Conservation (phyloP, 2,113 vertebrate species). For the Mystacornis crossleyi region DNA sequence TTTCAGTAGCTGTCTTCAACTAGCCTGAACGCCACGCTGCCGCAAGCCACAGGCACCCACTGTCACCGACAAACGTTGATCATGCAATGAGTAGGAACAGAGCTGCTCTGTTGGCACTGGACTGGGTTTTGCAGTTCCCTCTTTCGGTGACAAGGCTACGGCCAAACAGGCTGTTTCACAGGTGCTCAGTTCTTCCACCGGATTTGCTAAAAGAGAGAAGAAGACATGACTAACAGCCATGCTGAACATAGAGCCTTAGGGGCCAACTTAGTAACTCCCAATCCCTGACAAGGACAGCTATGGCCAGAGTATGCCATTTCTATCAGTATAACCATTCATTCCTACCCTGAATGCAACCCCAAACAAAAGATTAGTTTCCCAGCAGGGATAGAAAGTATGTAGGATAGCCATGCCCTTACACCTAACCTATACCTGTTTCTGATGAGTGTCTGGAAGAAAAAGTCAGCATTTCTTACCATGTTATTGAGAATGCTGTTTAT, state of each 20-base stretch:
- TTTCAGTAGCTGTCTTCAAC: not conserved
- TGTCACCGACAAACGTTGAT: not conserved
- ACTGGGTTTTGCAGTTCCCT: not conserved
- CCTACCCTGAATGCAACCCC: not conserved
- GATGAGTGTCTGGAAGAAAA: not conserved
- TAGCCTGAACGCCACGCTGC: not conserved
- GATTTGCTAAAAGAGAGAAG: slow-evolving; percentile 84
- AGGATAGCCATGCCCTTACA: not conserved
- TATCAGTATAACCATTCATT: not conserved
- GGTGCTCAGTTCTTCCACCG: slow-evolving; percentile 93
- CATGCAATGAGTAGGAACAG: slow-evolving; percentile 3
- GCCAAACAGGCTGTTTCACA: slow-evolving; percentile 9
- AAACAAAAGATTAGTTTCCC: not conserved
- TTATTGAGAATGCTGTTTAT: slow-evolving; percentile 86
- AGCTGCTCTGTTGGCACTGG: not conserved
- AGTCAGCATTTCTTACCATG: slow-evolving; percentile 69
- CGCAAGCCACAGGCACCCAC: not conserved
- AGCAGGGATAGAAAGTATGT: not conserved
- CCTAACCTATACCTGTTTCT: not conserved
- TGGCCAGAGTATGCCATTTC: not conserved
- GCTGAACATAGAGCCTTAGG: not conserved
- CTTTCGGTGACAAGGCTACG: slow-evolving; percentile 1
- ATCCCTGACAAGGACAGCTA: not conserved
- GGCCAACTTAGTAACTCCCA: not conserved
- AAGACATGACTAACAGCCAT: not conserved